These are phyloP conservation scores for Dipodomys stephensi DNA, from an alignment of 2,113 vertebrate genomes.

Conservation along the genomic window DNA sequence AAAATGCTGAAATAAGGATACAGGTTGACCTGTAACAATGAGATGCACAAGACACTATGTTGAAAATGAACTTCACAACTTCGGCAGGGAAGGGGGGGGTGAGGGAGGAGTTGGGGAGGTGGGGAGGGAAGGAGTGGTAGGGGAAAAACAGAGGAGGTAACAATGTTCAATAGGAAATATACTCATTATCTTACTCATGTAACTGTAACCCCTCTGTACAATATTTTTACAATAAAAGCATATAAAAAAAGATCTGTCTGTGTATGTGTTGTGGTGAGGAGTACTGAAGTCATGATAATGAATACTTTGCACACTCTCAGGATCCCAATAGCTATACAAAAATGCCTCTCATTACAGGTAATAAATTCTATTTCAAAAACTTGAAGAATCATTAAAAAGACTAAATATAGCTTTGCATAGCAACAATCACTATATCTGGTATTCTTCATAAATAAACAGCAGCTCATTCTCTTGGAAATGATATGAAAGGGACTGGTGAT, in stretches of 20 bases:
- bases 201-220: too few species aligned
- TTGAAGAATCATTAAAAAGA: background rate
- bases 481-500: background rate
- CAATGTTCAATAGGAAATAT: too few species aligned
- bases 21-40: too few species aligned
- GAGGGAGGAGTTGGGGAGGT: too few species aligned
- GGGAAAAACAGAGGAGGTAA: too few species aligned
- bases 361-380: background rate
- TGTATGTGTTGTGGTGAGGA: background rate
- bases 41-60: too few species aligned
- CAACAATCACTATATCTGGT: background rate
- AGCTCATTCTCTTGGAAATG: background rate
- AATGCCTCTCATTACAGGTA: background rate
- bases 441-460: conserved; percentile 9
- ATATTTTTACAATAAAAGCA: too few species aligned
- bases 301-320: background rate
- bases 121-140: too few species aligned
- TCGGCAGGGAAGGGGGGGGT: too few species aligned
- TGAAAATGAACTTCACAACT: too few species aligned
- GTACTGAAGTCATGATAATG: background rate
- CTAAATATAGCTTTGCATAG: background rate
- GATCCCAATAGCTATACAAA: background rate
- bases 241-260: background rate
- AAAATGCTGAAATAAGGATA: too few species aligned
- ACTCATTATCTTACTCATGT: too few species aligned